phyloP scores from a whole-genome alignment of 2,888 invertebrate genomes.

The Osedax frankpressi region DNA sequence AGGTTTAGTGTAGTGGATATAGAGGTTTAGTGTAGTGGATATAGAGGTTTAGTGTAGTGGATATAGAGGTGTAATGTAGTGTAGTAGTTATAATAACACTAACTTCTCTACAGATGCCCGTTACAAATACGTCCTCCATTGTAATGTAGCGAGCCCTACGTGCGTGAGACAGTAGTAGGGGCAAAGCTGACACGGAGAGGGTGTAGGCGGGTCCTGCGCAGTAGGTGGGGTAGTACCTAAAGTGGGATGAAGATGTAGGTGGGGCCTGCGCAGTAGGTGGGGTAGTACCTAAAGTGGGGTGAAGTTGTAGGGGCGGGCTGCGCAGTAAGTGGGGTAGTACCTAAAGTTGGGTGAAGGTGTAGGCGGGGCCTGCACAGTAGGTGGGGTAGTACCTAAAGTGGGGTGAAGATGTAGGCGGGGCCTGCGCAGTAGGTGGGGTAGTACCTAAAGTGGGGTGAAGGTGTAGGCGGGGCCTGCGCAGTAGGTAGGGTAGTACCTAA shows the following conservation, averaged over 20 bases:
- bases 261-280: background rate
- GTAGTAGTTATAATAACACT: background rate
- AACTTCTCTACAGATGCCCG: slow-evolving; percentile 25
- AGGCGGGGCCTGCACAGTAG: slow-evolving; percentile 29
- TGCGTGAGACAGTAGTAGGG: slow-evolving; percentile 20
- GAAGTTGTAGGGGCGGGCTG: slow-evolving; percentile 7
- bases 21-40: no score
- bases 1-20: no score
- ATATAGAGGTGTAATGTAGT: no score
- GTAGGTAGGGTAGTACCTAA: no score
- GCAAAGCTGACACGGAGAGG: slow-evolving; percentile 25
- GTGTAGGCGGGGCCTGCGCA: slow-evolving; percentile 20
- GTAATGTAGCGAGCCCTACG: slow-evolving; percentile 24
- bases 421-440: background rate
- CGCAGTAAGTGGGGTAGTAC: slow-evolving; percentile 22
- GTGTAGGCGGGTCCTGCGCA: slow-evolving; percentile 29
- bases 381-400: slow-evolving; percentile 26
- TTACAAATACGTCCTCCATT: slow-evolving; percentile 29
- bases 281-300: slow-evolving; percentile 24
- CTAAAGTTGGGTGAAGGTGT: slow-evolving; percentile 25
- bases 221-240: slow-evolving; percentile 28
- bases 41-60: no score
- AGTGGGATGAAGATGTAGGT: background rate
- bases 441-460: slow-evolving; percentile 21
- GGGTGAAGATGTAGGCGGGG: background rate